phyloP scores from a whole-genome alignment of 64 coral and sea anemone species.

The Montipora sp. region DNA sequence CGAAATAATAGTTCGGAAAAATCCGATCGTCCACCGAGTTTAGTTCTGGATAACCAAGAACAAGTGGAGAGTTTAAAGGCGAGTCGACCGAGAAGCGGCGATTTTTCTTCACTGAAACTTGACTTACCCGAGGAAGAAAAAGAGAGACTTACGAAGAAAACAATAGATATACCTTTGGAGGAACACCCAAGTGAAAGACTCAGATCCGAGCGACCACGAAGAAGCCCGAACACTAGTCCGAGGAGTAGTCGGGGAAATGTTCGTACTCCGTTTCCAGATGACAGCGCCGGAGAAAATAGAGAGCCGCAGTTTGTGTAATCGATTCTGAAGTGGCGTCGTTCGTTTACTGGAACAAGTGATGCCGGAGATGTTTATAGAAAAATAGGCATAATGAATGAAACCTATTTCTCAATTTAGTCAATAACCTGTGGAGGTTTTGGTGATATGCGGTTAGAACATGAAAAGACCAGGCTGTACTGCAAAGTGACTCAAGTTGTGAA shows the following conservation, averaged over 20 bases:
- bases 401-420: neutral
- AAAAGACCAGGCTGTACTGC: too few species aligned
- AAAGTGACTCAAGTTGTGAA: too few species aligned
- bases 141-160: conserved; percentile 1
- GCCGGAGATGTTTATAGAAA: neutral
- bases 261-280: conserved; percentile 65
- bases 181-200: neutral
- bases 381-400: neutral
- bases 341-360: neutral
- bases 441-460: too few species aligned
- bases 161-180: conserved; percentile 64
- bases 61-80: neutral
- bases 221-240: conserved; percentile 51
- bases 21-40: conserved; percentile 22
- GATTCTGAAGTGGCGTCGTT: neutral
- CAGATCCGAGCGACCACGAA: conserved; percentile 25
- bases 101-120: conserved; percentile 4
- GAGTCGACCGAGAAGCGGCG: neutral
- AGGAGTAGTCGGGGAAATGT: conserved; percentile 36
- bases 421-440: neutral
- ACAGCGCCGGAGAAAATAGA: conserved; percentile 34
- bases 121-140: conserved; percentile 28
- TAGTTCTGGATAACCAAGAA: conserved; percentile 2
- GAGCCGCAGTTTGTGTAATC: conserved; percentile 73
- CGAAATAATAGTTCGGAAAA: conserved; percentile 10